Evolutionary conservation across 1,140 invertebrate species (phyloP).

Genomic region (Dendroctonus ponderosae): DNA sequence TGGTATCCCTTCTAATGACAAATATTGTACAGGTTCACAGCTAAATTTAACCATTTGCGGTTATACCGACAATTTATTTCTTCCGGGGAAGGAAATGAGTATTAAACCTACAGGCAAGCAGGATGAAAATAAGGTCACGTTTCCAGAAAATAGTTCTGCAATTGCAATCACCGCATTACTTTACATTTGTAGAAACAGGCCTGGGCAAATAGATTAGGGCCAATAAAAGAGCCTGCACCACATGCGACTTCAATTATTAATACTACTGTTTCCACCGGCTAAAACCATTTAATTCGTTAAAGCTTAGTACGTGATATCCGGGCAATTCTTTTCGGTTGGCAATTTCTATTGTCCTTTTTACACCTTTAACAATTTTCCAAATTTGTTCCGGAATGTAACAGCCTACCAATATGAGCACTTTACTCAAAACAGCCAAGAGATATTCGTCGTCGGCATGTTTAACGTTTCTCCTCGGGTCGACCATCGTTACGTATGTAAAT

Average conservation of each 20-base stretch:
- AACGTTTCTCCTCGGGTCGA: slow-evolving; percentile 2
- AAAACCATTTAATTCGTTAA: slow-evolving; percentile 5
- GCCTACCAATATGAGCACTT: not conserved
- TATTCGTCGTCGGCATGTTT: slow-evolving; percentile 12
- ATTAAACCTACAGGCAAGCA: no score
- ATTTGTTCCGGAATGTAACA: no score
- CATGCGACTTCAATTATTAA: slow-evolving; percentile 7
- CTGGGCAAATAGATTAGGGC: slow-evolving; percentile 1
- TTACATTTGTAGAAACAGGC: slow-evolving; percentile 3
- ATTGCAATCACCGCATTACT: not conserved
- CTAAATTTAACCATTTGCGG: no score
- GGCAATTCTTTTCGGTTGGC: not conserved
- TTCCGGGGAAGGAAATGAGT: no score
- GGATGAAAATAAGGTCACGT: slow-evolving; percentile 1
- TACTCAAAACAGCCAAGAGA: slow-evolving; percentile 12
- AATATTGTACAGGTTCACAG: no score
- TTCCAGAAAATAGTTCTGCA: slow-evolving; percentile 1
- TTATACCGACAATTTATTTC: no score
- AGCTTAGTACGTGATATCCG: not conserved
- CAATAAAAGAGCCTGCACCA: slow-evolving; percentile 10
- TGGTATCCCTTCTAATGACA: no score
- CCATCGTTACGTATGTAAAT: slow-evolving; percentile 32
- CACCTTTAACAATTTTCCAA: no score
- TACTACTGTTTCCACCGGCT: not conserved
- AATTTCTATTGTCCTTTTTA: not conserved